These are phyloP conservation scores for Pachycephus smyrnensis DNA, from an alignment of 2,888 invertebrate genomes.

Conservation along the genomic window DNA sequence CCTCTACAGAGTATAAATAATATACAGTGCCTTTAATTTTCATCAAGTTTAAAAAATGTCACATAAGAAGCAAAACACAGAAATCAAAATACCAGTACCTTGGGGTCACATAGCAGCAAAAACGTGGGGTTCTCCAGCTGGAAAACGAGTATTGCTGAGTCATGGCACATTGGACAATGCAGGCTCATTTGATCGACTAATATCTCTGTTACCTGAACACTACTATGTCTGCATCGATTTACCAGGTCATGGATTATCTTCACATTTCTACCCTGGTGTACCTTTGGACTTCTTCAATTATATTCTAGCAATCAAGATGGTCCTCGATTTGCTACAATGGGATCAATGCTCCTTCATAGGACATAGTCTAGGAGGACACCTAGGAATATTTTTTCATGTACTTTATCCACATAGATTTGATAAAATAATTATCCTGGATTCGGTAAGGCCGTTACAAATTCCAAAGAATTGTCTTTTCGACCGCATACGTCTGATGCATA, in stretches of 20 bases:
- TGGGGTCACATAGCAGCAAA: constrained; percentile 73
- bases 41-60: constrained; percentile 13
- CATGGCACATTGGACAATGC: constrained; percentile 68
- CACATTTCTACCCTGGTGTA: constrained; percentile 61
- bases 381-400: constrained; percentile 60
- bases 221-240: constrained; percentile 66
- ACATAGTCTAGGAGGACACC: constrained; percentile 70
- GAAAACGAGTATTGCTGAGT: constrained; percentile 46
- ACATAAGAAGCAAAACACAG: no score
- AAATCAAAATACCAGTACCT: constrained; percentile 64
- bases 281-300: constrained; percentile 60
- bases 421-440: constrained; percentile 67
- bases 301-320: constrained; percentile 49
- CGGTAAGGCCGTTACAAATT: constrained; percentile 52
- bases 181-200: constrained; percentile 65
- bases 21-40: no score
- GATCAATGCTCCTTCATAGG: constrained; percentile 59
- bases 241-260: constrained; percentile 68
- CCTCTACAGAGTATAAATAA: no score
- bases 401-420: constrained; percentile 66
- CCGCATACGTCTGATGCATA: constrained; percentile 59
- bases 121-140: constrained; percentile 54
- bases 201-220: constrained; percentile 57
- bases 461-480: constrained; percentile 41
- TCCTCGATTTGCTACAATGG: constrained; percentile 65